Evolutionary conservation across 1,140 invertebrate genomes (phyloP), one percentile per base, ranked within the genome.

Genomic region (Sycobia sp.): DNA sequence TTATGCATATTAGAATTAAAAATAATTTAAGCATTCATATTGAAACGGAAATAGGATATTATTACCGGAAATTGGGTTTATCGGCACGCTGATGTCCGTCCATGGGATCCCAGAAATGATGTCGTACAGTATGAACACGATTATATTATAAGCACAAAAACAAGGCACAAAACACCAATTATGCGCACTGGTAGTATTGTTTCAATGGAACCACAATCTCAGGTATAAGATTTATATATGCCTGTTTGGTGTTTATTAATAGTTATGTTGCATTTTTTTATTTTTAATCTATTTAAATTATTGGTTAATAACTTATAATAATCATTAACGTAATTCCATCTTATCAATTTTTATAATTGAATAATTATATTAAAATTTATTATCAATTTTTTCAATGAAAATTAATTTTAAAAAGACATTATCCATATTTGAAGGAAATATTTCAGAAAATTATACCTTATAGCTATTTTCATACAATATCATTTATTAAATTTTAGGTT

Each of bases 31-130:
- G 44, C 7, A 44, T 10, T 1, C 34, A n/a, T n/a, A n/a, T n/a
- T n/a, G n/a, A n/a, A n/a, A n/a, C n/a, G n/a, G 51, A 47, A 25
- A 59, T 29, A 86, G 83, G 88, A 90, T 74, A 77, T 84, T 16
- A 81, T 86, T 44, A 83, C 82, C 11, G 86, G 84, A 27, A 87
- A 87, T 66, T 95, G 92, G 91, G 78, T 90, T 3, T 95, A 95
- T 74, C 90, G 89, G 67, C 85, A 90, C 74, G 86, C 87, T 2
- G 89, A 90, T 70, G 77, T 88, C 36, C 80, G 91, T 44, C 91
- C 91, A 0, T 94, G 92, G 92, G 91, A 94, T 82, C 86, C 87
- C 1, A 83, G 89, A 59, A 93, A 93, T 71, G 92, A 94, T 80
- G 79, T 93, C 4, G 84, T 89, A 39, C 91, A 94, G 76, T 95